Evolutionary conservation across 2,797 vertebrate species (phyloP), one percentile per base, ranked within the genome.

Genomic region (Sebastes cheni): DNA sequence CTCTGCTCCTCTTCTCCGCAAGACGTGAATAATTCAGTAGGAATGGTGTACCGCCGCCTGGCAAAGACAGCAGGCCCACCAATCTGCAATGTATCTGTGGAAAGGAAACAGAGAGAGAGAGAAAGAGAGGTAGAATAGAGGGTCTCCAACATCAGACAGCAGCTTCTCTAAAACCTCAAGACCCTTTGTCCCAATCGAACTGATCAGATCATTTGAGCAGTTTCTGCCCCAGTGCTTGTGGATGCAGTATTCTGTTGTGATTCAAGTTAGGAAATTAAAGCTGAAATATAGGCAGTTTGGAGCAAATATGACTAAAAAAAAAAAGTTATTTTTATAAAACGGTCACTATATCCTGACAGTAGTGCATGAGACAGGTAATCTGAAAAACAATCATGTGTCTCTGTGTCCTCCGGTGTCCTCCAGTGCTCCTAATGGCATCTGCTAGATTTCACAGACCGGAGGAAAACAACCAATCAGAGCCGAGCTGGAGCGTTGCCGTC

Each of bases 1-100:
- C 77, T 70, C 76, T 75, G 69, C 54, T 82, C 36, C 82, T 89
- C 83, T 90, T 80, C 83, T 86, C 89, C 58, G 61, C 86, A 80
- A 84, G 89, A 91, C 36, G 86, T 91, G 92, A 95, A 94, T 95
- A 94, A 95, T 95, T 93, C 83, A 94, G 83, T 79, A 68, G 91
- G 88, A 90, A 89, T 84, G 89, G 88, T 93, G 92, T 91, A 87
- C 84, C 68, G 20, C 89, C 83, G 88, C 71, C 77, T 78, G 70
- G 75, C 68, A 73, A 85, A 91, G 92, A 90, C 88, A 93, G 90
- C 88, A 80, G 81, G 83, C 81, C 82, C 87, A 85, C 75, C 65
- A 62, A 86, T 87, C 90, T 91, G 89, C 87, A 86, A 89, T 88
- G 81, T 90, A 93, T 89, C 90, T 80, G 78, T 55, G 75, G 77